Evolutionary conservation across 2,797 vertebrate species (phyloP).

Genomic region (Tinamus major): DNA sequence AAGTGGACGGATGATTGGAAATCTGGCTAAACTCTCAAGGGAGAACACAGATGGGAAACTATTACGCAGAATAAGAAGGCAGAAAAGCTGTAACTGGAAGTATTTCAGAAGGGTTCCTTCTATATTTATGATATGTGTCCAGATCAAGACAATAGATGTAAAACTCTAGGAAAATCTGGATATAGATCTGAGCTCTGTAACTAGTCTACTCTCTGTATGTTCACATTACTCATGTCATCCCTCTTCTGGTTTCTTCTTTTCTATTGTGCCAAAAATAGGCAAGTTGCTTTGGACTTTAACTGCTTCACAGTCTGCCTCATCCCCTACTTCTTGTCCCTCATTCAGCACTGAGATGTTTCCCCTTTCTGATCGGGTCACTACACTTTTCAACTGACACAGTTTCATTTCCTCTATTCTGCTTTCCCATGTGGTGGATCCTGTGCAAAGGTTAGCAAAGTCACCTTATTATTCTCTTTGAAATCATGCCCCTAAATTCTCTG

Average conservation of each 20-base stretch:
- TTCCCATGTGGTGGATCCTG: not conserved
- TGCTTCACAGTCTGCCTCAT: not conserved
- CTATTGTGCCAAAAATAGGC: not conserved
- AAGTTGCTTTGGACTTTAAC: not conserved
- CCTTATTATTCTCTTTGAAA: not conserved
- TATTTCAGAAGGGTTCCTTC: not conserved
- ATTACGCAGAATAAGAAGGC: not conserved
- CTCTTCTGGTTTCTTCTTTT: not conserved
- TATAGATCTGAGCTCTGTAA: not conserved
- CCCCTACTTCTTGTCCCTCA: not conserved
- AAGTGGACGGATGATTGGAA: not conserved
- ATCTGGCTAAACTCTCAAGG: not conserved
- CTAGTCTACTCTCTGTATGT: not conserved
- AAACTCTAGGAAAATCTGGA: not conserved
- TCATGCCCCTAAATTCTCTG: not conserved
- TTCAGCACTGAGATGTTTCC: not conserved
- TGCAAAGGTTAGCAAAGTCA: not conserved
- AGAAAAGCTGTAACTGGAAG: not conserved
- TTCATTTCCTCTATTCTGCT: not conserved
- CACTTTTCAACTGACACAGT: not conserved
- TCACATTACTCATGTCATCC: not conserved
- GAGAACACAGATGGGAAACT: not conserved
- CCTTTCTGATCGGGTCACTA: not conserved
- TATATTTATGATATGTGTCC: not conserved
- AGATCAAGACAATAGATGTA: not conserved